These are phyloP conservation scores for Stenodera caucasica DNA, from an alignment of 2,888 invertebrate genomes.

Conservation along the genomic window DNA sequence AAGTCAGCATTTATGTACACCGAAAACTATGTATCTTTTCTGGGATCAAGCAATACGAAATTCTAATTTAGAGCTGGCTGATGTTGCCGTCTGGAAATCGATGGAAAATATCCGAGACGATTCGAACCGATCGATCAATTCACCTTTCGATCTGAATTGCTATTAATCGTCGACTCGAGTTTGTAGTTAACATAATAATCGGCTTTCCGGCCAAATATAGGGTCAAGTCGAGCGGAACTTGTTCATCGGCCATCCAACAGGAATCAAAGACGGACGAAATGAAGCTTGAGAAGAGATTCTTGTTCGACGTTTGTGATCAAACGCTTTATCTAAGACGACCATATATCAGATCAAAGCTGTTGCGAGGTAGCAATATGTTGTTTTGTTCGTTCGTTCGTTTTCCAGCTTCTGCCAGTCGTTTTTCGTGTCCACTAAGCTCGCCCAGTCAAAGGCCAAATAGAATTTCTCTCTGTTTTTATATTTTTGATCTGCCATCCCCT, in stretches of 20 bases:
- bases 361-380: conserved; percentile 15
- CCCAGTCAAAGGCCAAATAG: not conserved
- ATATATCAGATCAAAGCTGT: conserved; percentile 18
- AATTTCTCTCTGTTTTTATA: not conserved
- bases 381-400: not conserved
- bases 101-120: too few relatives aligned
- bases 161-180: not conserved
- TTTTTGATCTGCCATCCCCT: not conserved
- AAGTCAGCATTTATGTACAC: not conserved
- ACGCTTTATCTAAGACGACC: conserved; percentile 14
- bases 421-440: not conserved
- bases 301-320: conserved; percentile 19
- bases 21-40: not conserved
- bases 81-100: too few relatives aligned
- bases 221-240: conserved; percentile 7
- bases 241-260: conserved; percentile 10
- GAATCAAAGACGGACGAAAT: conserved; percentile 18
- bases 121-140: too few relatives aligned
- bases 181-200: not conserved
- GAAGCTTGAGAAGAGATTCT: conserved; percentile 17
- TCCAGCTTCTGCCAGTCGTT: not conserved
- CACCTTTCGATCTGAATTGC: too few relatives aligned
- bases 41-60: too few relatives aligned
- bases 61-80: too few relatives aligned
- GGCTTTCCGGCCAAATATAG: not conserved